Evolutionary conservation across 2,888 invertebrate species (phyloP).

Genomic region (Conistra vaccinii): DNA sequence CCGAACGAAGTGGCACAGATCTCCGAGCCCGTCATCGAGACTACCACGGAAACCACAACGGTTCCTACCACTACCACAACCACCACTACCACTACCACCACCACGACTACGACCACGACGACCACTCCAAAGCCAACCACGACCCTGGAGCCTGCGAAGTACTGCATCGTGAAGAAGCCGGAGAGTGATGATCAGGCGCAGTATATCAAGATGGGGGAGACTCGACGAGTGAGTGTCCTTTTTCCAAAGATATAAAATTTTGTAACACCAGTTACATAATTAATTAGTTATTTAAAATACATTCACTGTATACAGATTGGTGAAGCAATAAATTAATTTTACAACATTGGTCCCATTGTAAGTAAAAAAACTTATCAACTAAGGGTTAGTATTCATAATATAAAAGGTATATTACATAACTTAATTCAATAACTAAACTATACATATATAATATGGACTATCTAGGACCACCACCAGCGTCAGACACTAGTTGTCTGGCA

Average conservation of each 20-base stretch:
- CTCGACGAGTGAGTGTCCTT: conserved; percentile 93
- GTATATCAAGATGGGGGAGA: conserved; percentile 96
- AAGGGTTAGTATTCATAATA: no score
- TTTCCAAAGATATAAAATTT: neutral
- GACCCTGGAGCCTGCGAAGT: conserved; percentile 91
- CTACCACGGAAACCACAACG: conserved; percentile 80
- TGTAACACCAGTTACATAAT: no score
- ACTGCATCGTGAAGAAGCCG: conserved; percentile 96
- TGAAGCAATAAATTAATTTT: no score
- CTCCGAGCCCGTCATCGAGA: conserved; percentile 83
- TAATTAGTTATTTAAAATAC: no score
- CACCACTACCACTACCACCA: conserved; percentile 77
- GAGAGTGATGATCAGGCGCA: conserved; percentile 94
- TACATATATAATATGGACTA: no score
- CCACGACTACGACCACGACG: conserved; percentile 86
- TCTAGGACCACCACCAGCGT: no score
- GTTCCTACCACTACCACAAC: conserved; percentile 78
- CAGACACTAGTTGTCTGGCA: no score
- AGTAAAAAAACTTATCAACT: no score
- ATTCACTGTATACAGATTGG: no score
- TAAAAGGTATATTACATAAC: no score
- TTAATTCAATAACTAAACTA: no score
- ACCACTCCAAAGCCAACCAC: conserved; percentile 91
- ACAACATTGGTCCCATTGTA: no score
- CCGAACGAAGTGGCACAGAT: conserved; percentile 86